phyloP scores from a whole-genome alignment of 1,140 invertebrate genomes.

The Drosophila sechellia region DNA sequence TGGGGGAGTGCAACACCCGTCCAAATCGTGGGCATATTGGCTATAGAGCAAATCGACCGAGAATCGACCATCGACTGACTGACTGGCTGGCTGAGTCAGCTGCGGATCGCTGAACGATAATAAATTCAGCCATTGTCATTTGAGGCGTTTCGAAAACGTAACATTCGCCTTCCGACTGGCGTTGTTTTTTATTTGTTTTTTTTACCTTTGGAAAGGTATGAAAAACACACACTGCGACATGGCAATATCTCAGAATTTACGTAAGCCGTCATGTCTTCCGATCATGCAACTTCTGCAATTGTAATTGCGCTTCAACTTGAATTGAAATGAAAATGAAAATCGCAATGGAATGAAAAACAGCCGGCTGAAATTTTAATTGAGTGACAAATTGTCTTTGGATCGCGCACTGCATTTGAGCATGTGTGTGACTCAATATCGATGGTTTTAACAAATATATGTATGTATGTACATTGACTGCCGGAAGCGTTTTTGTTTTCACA shows the following conservation, averaged over 20 bases:
- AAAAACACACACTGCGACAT: background rate
- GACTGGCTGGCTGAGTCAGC: slow-evolving; percentile 52
- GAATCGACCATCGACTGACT: background rate
- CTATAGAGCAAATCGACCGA: slow-evolving; percentile 30
- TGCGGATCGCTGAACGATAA: slow-evolving; percentile 61
- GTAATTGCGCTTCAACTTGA: slow-evolving; percentile 34
- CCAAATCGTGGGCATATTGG: slow-evolving; percentile 5
- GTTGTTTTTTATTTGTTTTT: slow-evolving; percentile 28
- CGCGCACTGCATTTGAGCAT: slow-evolving; percentile 5
- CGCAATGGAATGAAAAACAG: slow-evolving; percentile 10
- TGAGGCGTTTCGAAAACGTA: slow-evolving; percentile 56
- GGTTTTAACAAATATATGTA: background rate
- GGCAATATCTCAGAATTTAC: slow-evolving; percentile 24
- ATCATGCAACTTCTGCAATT: slow-evolving; percentile 36
- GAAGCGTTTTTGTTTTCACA: slow-evolving; percentile 37
- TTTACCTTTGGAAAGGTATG: slow-evolving; percentile 29
- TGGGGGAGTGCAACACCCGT: slow-evolving; percentile 32
- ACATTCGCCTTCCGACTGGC: slow-evolving; percentile 25
- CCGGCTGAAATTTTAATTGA: slow-evolving; percentile 18
- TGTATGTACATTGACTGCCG: slow-evolving; percentile 23
- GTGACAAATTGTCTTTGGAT: slow-evolving; percentile 52
- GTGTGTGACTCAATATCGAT: slow-evolving; percentile 45
- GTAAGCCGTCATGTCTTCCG: slow-evolving; percentile 37
- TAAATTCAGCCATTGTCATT: slow-evolving; percentile 67
- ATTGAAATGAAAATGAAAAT: slow-evolving; percentile 16